phyloP scores from a whole-genome alignment of 2,888 invertebrate species.

The Lepidonotus clava region DNA sequence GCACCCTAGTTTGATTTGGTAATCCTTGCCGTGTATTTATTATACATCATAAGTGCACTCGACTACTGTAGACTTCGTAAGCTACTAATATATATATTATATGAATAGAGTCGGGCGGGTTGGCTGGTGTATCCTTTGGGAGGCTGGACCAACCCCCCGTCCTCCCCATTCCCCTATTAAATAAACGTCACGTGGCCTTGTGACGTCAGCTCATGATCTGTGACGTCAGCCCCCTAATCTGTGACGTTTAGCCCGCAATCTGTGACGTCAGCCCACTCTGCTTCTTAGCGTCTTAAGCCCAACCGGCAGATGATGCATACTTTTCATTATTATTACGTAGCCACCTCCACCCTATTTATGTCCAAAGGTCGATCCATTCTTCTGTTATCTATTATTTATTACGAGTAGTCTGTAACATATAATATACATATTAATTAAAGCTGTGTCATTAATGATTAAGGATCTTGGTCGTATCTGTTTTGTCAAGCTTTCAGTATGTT shows the following conservation, averaged over 20 bases:
- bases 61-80: slow-evolving; percentile 38
- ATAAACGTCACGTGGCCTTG: neutral
- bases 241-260: no score
- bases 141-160: no score
- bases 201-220: neutral
- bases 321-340: no score
- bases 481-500: slow-evolving; percentile 42
- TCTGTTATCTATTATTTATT: slow-evolving; percentile 26
- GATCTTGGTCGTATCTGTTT: slow-evolving; percentile 46
- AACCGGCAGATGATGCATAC: slow-evolving; percentile 24
- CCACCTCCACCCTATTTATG: slow-evolving; percentile 40
- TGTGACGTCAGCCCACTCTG: slow-evolving; percentile 25
- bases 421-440: slow-evolving; percentile 26
- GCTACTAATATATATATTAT: slow-evolving; percentile 43
- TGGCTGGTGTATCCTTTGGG: neutral
- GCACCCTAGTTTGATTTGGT: slow-evolving; percentile 37
- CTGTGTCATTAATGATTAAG: slow-evolving; percentile 38
- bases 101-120: no score
- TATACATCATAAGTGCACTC: slow-evolving; percentile 36
- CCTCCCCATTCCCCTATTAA: no score
- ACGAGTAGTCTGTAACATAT: slow-evolving; percentile 32
- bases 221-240: no score
- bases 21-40: slow-evolving; percentile 40
- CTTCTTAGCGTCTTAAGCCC: slow-evolving; percentile 27
- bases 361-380: slow-evolving; percentile 41